Base-by-base conservation (phyloP, 2,888 invertebrate genomes). In the Bombyx huttoni region DNA sequence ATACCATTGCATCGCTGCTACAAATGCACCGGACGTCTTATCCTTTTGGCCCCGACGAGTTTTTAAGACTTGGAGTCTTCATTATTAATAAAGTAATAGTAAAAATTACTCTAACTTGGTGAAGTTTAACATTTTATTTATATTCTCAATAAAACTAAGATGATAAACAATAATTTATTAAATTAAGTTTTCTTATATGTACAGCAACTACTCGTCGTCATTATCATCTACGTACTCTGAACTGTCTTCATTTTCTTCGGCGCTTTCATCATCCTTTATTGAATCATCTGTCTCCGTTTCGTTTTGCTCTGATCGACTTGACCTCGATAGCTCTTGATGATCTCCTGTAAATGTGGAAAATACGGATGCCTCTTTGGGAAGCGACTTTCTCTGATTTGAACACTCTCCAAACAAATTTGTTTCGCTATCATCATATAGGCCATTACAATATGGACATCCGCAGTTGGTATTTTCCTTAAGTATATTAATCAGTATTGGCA, bases 401-500 rank as follows among this genome's bases (percentile, higher is more conserved):
- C 75, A 75, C 12, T 73, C 71, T 12, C 61, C 63, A 47, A 64
- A 60, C 49, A 75, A 61, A 49, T 58, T 58, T 8, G 68, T 64
- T 34, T 61, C 62, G 40, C 57, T 57, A 49, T 52, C 49, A 47
- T 55, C 58, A 10, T 54, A 58, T 46, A 57, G 56, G 56, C 68
- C 74, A 13, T 68, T 68, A 47, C 72, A 78, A 49, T 73, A 62
- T 9, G 56, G 63, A 55, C 70, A 73, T 0, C 64, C 64, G 54
- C 78, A 77, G 2, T 50, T 54, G 53, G 64, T 72, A 54, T 67
- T 78, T 35, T 87, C 86, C 56, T 75, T 78, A 33, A 87, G 50
- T 49, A 86, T 60, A 55, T 77, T 75, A 10, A 85, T 59, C 57
- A 87, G 68, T n/a, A 86, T 61, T 0, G 87, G 85, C 2, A 86